Evolutionary conservation across 2,888 invertebrate genomes (phyloP), one percentile per base, ranked within the genome.

Genomic region (Vandiemenella viatica): DNA sequence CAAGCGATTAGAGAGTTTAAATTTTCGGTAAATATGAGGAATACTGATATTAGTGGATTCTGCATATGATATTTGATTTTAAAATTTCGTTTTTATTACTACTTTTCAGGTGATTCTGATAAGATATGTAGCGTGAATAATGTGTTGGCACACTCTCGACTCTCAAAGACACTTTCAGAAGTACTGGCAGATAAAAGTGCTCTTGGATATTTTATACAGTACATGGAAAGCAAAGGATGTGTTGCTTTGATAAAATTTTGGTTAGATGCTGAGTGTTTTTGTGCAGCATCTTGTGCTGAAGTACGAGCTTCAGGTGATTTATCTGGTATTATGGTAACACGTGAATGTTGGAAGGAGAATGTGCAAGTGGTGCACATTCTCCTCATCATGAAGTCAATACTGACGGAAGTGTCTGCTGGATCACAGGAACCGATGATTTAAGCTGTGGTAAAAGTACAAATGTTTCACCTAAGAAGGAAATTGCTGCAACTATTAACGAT

Each of bases 131-230:
- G 20, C 13, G 42, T n/a, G 38, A 21, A 10, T 16, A 45, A 45
- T 21, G 13, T n/a, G 15, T 43, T 15, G 10, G 44, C 46, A 18
- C 19, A 58, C 43, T 82, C 82, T 1, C 75, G 79, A 50, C 69
- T 91, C 46, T 83, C 85, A 4, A 78, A 85, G 67, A 80, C 76
- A 46, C 69, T 92, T 51, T 67, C 73, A 51, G 83, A 90, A 60
- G 78, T 88, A 55, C 70, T 93, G 15, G 67, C 73, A 20, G 87
- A 89, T 65, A 83, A 83, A 62, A 79, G 79, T 62, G 85, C 85
- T 49, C 69, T 91, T 20, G 80, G 80, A 43, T 86, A 87, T 66
- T 87, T 92, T 63, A 75, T 88, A 48, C 86, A 89, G 60, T 93
- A 79, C 65, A 77, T 93, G 76, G 87, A 90, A 60, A 72, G 78